These are phyloP conservation scores for Podarcis cretensis DNA, from an alignment of 2,113 vertebrate genomes.

Conservation along the genomic window DNA sequence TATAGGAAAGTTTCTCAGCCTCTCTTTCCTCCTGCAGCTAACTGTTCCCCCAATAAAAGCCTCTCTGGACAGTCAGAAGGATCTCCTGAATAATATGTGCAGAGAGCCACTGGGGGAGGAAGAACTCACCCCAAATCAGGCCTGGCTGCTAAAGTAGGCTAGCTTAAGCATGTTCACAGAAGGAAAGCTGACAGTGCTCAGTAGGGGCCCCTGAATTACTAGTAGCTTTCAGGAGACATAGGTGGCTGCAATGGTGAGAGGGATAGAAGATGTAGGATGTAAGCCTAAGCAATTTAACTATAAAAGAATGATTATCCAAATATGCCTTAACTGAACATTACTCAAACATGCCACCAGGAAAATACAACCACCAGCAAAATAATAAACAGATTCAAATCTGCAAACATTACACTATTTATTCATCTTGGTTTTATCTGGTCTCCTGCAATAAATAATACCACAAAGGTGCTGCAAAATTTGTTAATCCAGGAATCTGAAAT, in stretches of 20 bases:
- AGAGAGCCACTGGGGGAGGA: too few species aligned
- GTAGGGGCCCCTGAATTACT: not conserved
- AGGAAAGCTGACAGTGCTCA: not conserved
- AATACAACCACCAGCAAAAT: not conserved
- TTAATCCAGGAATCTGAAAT: conserved; percentile 7
- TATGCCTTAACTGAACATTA: conserved; percentile 3
- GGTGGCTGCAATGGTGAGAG: not conserved
- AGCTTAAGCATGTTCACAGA: not conserved
- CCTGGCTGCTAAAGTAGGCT: not conserved
- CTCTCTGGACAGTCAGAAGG: too few species aligned
- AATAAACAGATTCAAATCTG: not conserved
- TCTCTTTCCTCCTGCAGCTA: too few species aligned
- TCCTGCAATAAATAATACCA: conserved; percentile 5
- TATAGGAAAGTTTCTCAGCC: not conserved
- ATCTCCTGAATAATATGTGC: too few species aligned
- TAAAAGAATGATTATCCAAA: conserved; percentile 4
- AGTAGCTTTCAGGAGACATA: not conserved
- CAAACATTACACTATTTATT: not conserved
- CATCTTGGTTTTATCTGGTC: not conserved
- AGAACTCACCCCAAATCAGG: too few species aligned
- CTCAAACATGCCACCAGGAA: not conserved
- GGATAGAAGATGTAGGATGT: too few species aligned
- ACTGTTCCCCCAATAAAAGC: too few species aligned
- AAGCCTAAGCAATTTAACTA: not conserved
- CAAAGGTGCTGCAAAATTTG: conserved; percentile 32